Percentiles rank a stretch among this genome's conserved stretches.
Evolutionary conservation across 2,113 vertebrate species (phyloP).

Genomic region (Actenoides lindsayi): DNA sequence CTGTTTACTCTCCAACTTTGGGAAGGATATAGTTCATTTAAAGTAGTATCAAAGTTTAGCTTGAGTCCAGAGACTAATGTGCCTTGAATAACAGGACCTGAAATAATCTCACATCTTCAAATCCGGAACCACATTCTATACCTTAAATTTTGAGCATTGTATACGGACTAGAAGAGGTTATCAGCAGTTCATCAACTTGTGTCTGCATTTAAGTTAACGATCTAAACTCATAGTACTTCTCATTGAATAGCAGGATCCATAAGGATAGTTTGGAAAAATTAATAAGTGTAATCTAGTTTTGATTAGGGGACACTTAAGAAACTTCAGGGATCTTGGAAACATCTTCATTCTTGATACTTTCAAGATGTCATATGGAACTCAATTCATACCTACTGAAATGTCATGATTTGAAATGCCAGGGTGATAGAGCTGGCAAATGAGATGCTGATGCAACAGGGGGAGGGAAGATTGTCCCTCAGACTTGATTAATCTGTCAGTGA

Average conservation of each 20-base stretch:
- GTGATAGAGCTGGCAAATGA: background rate
- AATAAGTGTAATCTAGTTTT: background rate
- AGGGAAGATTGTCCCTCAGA: background rate
- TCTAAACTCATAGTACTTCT: background rate
- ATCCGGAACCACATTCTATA: background rate
- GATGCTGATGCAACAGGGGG: background rate
- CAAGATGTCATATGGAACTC: background rate
- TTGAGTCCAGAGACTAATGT: background rate
- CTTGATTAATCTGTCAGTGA: background rate
- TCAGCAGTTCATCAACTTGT: background rate
- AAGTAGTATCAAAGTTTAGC: background rate
- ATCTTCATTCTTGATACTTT: background rate
- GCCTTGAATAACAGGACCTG: background rate
- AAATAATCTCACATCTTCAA: background rate
- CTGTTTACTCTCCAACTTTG: background rate
- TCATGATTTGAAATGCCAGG: background rate
- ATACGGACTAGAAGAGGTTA: background rate
- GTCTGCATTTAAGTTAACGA: background rate
- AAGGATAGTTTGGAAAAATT: background rate
- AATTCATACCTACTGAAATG: background rate
- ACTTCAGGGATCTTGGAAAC: background rate
- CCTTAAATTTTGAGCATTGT: background rate
- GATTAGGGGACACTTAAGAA: background rate
- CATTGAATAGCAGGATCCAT: background rate
- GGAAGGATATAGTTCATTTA: background rate